Evolutionary conservation across 2,113 vertebrate species (phyloP), one percentile per base, ranked within the genome.

Genomic region (Eleginops maclovinus): DNA sequence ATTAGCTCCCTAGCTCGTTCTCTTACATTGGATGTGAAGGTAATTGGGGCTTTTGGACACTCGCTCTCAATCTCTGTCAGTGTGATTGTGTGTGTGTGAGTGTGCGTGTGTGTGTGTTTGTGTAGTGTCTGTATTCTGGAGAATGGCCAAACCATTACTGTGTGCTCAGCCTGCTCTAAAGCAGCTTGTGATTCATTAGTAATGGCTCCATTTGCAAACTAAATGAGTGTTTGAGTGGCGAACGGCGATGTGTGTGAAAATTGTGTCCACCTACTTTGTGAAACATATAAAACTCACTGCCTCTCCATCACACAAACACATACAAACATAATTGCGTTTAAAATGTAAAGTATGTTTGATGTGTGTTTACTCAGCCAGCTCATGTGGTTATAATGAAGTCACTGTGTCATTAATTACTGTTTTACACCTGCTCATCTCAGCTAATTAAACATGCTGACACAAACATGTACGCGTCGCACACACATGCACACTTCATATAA

Each of bases 401-500:
- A 90, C 88, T 87, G 88, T 92, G 86, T 88, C 89, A 92, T 93
- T 91, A 93, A 93, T 92, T 90, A 92, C 85, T 88, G 87, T 83
- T 93, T 90, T 93, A 93, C 93, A 93, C 88, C 91, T 92, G 93
- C 89, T 88, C 86, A 87, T 92, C 81, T 93, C 75, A 87, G 89
- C 79, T 92, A 90, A 91, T 93, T 92, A 88, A 80, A 86, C 81
- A 85, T 90, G 85, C 88, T 88, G 90, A 88, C 88, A 87, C 79
- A 79, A 28, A 66, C 44, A 59, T 26, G 13, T 16, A 4, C 15
- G 10, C 24, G 31, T 31, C 8, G 54, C 51, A 19, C 55, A 19
- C 14, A 54, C 49, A n/a, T 4, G 10, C 65, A 62, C 64, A 66
- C 54, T 56, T 41, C 17, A 60, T 77, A 55, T 43, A 60, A 62